These are phyloP conservation scores for Limnodromus scolopaceus DNA, from an alignment of 2,797 vertebrate genomes.

Conservation along the genomic window DNA sequence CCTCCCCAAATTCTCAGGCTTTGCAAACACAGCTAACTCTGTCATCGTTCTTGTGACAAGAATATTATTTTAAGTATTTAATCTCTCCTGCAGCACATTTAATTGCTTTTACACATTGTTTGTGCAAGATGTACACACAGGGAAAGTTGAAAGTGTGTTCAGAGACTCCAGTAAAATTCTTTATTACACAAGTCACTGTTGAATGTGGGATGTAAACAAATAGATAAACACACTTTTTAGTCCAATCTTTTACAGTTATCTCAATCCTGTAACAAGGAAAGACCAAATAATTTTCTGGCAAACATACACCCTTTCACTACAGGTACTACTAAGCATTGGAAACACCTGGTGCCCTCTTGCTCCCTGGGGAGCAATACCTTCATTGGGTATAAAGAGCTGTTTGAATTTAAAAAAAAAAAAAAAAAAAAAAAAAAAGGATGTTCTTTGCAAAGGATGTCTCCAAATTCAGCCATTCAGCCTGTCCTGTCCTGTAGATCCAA, in stretches of 20 bases:
- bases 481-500: neutral
- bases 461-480: neutral
- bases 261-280: neutral
- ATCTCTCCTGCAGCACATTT: neutral
- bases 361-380: neutral
- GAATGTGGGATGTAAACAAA: neutral
- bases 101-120: neutral
- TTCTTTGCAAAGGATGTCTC: neutral
- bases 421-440: neutral
- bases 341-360: neutral
- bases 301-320: neutral
- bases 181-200: neutral
- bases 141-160: neutral
- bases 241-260: neutral
- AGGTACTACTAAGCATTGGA: neutral
- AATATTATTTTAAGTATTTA: neutral
- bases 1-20: neutral
- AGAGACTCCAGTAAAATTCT: neutral
- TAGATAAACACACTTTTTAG: neutral
- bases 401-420: neutral
- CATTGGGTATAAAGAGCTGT: neutral
- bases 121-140: neutral
- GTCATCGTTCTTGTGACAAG: neutral
- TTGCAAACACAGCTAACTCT: neutral
- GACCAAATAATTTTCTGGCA: neutral